Evolutionary conservation across 2,113 vertebrate species (phyloP).

Genomic region (Chelonoidis abingdonii): DNA sequence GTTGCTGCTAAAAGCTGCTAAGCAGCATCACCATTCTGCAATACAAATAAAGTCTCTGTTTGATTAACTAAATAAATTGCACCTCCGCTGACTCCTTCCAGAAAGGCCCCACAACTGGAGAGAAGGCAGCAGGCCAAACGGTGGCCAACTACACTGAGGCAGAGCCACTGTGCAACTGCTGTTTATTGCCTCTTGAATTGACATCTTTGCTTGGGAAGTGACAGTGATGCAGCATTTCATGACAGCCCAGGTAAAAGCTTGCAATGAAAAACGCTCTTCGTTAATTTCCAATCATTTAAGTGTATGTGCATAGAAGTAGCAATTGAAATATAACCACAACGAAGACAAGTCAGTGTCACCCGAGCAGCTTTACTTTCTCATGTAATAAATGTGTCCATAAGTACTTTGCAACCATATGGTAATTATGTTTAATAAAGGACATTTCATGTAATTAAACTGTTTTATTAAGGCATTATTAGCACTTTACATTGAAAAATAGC

Average conservation of each 20-base stretch:
- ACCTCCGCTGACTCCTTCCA: background rate
- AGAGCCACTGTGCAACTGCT: background rate
- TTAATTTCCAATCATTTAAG: background rate
- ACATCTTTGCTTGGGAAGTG: background rate
- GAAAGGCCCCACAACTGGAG: background rate
- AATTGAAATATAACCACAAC: background rate
- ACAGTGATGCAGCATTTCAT: background rate
- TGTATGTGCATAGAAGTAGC: rapidly evolving
- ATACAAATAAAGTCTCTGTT: background rate
- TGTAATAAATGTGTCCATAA: constrained; percentile 33
- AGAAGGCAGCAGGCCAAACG: background rate
- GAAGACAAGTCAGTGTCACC: rapidly evolving
- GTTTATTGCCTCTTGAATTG: background rate
- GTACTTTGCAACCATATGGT: constrained; percentile 38
- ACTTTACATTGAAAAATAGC: constrained; percentile 66
- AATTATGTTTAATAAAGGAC: constrained; percentile 53
- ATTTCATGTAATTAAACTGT: constrained; percentile 61
- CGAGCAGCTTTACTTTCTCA: background rate
- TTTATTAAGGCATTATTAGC: constrained; percentile 70
- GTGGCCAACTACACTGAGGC: background rate
- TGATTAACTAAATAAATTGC: background rate
- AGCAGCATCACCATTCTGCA: background rate
- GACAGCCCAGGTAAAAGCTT: background rate
- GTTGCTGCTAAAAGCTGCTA: background rate
- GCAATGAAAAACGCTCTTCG: rapidly evolving